A percentile compares a stretch with the other conserved stretches of the same genome.
Evolutionary conservation across 2,113 vertebrate species (phyloP).

Genomic region (Corydoras sp.): DNA sequence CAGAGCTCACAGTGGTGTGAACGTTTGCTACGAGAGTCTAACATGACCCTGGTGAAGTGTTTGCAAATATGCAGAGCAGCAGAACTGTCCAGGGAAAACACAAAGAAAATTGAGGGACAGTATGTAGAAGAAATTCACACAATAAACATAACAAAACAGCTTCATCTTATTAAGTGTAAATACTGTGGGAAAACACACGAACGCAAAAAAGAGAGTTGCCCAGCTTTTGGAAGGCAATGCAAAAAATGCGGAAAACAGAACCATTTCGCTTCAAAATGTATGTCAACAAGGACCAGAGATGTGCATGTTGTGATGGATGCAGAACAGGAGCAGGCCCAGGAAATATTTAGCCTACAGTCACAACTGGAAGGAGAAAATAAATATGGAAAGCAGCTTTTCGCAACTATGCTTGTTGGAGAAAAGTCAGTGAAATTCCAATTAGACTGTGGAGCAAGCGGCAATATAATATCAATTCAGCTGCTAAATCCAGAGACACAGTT

Average conservation of each 20-base stretch:
- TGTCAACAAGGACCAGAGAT: slow-evolving; percentile 5
- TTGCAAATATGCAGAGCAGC: slow-evolving; percentile 15
- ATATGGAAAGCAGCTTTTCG: not conserved
- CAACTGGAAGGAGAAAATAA: not conserved
- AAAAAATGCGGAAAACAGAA: slow-evolving; percentile 14
- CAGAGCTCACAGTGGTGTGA: not conserved
- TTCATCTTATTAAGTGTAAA: slow-evolving; percentile 10
- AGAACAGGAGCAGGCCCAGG: no score
- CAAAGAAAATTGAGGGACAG: slow-evolving; percentile 11
- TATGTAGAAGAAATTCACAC: slow-evolving; percentile 14
- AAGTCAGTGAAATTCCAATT: not conserved
- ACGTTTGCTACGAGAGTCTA: slow-evolving; percentile 1
- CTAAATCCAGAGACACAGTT: not conserved
- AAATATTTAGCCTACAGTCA: no score
- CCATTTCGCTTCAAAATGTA: slow-evolving; percentile 20
- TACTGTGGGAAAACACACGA: slow-evolving; percentile 17
- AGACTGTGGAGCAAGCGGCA: not conserved
- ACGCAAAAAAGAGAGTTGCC: slow-evolving; percentile 6
- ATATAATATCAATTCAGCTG: not conserved
- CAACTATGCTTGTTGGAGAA: not conserved
- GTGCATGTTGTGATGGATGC: slow-evolving; percentile 10
- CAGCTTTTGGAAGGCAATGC: slow-evolving; percentile 20
- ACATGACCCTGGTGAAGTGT: slow-evolving; percentile 11
- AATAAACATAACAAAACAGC: not conserved
- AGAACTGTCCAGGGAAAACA: slow-evolving; percentile 21